Base-by-base conservation (phyloP, 2,797 vertebrate genomes). In the Sebastes dallii region DNA sequence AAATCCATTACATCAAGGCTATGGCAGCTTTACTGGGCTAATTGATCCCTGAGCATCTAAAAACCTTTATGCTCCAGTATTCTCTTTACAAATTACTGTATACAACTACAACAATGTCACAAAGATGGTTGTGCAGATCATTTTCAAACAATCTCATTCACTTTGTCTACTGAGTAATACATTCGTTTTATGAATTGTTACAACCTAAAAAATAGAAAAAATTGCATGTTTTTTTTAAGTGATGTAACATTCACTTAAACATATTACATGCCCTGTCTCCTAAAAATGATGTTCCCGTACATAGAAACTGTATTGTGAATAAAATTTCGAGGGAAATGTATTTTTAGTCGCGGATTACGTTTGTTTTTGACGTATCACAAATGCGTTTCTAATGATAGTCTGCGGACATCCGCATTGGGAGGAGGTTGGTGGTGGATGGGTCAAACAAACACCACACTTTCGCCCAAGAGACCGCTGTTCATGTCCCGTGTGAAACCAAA, bases 21-120 rank as follows among this genome's bases (percentile, higher is more conserved):
- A 59, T 54, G 50, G 56, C 50, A 80, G 80, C 58, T 87, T 86
- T 64, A 59, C 60, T 68, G 22, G 22, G 16, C 72, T 94, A 91
- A 93, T 89, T 89, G 90, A 92, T 91, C 88, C 89, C 85, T 8
- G 16, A 74, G 86, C 83, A 88, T 90, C 83, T 54, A 6, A 70
- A 58, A 52, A 56, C 30, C 8, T 78, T 77, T 58, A 78, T 14
- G 25, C 61, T 29, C 3, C 13, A 79, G 9, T 61, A n/a, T 71
- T 74, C 12, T 22, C 7, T 58, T 30, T 77, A n/a, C 14, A 42
- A 65, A 42, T 6, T 25, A 61, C 18, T 61, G 34, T 50, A 32
- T 39, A 56, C 29, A 27, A 32, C 3, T 52, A 9, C 16, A 46
- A 30, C 11, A 25, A 46, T 46, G 24, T 24, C 30, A 32, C 32